A percentile compares a stretch with the other conserved stretches of the same genome.
Evolutionary conservation across 2,797 vertebrate species (phyloP).

Genomic region (Rhinogobio ventralis): DNA sequence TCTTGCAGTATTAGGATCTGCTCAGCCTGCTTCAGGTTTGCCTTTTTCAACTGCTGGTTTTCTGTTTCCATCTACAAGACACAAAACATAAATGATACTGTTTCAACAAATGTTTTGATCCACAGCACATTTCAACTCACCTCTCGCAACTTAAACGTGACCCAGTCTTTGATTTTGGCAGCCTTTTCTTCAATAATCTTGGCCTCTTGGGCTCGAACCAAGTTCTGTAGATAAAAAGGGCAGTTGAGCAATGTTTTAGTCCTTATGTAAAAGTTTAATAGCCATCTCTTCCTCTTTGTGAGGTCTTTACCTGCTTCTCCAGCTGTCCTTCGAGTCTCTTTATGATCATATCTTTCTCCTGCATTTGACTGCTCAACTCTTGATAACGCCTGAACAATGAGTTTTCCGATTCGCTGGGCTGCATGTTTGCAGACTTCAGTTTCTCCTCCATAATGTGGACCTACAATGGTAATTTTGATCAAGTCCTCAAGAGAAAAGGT

Average conservation of each 20-base stretch:
- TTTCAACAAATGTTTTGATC: neutral
- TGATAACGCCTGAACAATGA: constrained; percentile 84
- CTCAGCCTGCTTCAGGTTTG: constrained; percentile 84
- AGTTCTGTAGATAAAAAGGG: constrained; percentile 78
- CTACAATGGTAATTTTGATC: constrained; percentile 67
- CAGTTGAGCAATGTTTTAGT: constrained; percentile 44
- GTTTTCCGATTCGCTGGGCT: constrained; percentile 82
- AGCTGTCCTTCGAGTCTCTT: constrained; percentile 85
- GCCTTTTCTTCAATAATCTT: constrained; percentile 94
- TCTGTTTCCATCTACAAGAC: constrained; percentile 88
- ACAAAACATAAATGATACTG: neutral
- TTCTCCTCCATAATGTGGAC: constrained; percentile 92
- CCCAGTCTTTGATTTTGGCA: constrained; percentile 97
- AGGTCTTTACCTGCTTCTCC: constrained; percentile 86
- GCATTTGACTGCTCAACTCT: constrained; percentile 81
- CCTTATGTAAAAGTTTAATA: constrained; percentile 4
- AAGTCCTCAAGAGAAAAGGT: neutral
- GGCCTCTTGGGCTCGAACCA: constrained; percentile 90
- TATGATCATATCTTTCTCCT: constrained; percentile 85
- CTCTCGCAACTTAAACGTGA: constrained; percentile 90
- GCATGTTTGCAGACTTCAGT: constrained; percentile 84
- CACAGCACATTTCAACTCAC: constrained; percentile 71
- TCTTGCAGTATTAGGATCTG: constrained; percentile 86
- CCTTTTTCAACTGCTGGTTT: constrained; percentile 88
- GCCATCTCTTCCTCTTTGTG: neutral